Evolutionary conservation across 2,888 invertebrate species (phyloP).

Genomic region (Drosophila paracracens): DNA sequence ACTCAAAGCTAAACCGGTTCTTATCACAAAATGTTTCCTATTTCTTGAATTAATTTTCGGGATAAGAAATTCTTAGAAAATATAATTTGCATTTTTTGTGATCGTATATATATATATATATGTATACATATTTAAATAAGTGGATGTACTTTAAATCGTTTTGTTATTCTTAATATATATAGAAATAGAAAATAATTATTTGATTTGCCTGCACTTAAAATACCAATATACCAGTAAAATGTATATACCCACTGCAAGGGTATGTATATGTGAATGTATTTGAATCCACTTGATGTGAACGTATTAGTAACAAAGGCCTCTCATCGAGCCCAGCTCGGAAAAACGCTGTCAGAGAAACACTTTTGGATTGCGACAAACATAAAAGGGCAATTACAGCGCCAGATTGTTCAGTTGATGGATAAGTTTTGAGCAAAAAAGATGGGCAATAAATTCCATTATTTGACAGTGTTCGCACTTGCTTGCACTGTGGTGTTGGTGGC

Average conservation of each 20-base stretch:
- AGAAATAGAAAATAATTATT: background rate
- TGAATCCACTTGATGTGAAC: background rate
- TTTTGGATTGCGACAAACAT: background rate
- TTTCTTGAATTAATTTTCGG: background rate
- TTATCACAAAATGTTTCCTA: background rate
- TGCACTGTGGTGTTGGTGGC: background rate
- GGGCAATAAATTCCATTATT: background rate
- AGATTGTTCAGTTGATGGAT: background rate
- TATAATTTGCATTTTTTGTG: background rate
- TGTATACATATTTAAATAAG: too few relatives aligned
- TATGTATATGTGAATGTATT: background rate
- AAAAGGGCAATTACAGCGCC: conserved; percentile 1
- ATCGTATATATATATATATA: too few relatives aligned
- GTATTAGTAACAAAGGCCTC: background rate
- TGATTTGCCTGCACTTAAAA: background rate
- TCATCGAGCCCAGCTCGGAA: background rate
- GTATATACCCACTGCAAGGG: background rate
- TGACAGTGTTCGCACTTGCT: background rate
- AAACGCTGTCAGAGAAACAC: background rate
- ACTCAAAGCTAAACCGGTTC: background rate
- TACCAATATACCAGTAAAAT: too few relatives aligned
- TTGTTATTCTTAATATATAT: background rate
- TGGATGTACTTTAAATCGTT: too few relatives aligned
- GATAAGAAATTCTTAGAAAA: background rate
- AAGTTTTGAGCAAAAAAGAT: background rate